Conservation (phyloP, 1,140 invertebrate species). For the Caerostris extrusa region DNA sequence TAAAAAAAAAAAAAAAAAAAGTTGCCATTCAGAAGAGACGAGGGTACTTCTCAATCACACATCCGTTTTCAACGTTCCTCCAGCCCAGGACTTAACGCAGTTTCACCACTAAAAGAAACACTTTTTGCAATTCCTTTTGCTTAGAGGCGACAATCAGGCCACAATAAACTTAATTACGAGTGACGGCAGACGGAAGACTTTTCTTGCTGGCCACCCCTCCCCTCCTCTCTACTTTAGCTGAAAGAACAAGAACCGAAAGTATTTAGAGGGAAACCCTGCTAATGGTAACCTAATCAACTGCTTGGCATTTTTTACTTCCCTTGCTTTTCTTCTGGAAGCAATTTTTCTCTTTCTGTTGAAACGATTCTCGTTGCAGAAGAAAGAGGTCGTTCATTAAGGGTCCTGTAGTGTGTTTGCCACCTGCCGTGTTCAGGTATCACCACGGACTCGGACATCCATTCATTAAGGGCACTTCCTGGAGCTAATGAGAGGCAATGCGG, state of each 20-base stretch:
- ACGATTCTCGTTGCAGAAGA: conserved; percentile 24
- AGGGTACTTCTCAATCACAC: conserved; percentile 47
- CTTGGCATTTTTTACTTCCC: conserved; percentile 30
- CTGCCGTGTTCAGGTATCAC: conserved; percentile 34
- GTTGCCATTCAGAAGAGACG: background rate
- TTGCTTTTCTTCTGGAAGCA: conserved; percentile 18
- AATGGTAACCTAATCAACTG: conserved; percentile 76
- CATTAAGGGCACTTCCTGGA: background rate
- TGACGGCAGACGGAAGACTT: conserved; percentile 39
- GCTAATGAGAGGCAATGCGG: conserved; percentile 27
- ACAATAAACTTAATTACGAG: conserved; percentile 77
- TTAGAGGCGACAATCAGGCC: conserved; percentile 69
- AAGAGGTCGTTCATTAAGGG: conserved; percentile 37
- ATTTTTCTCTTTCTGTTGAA: conserved; percentile 54
- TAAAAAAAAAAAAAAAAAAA: background rate
- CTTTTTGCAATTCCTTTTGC: conserved; percentile 67
- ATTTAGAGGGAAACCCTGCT: conserved; percentile 72
- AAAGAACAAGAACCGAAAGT: conserved; percentile 57
- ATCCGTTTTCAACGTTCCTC: conserved; percentile 40
- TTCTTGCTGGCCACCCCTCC: background rate
- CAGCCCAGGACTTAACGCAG: background rate
- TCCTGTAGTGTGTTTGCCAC: conserved; percentile 54
- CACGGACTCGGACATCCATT: conserved; percentile 41
- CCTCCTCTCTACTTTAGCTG: background rate
- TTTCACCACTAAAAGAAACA: conserved; percentile 67